A percentile compares a stretch with the other conserved stretches of the same genome.
These are phyloP conservation scores for Nothocercus nigrocapillus DNA, from an alignment of 2,113 vertebrate genomes.

Conservation along the genomic window DNA sequence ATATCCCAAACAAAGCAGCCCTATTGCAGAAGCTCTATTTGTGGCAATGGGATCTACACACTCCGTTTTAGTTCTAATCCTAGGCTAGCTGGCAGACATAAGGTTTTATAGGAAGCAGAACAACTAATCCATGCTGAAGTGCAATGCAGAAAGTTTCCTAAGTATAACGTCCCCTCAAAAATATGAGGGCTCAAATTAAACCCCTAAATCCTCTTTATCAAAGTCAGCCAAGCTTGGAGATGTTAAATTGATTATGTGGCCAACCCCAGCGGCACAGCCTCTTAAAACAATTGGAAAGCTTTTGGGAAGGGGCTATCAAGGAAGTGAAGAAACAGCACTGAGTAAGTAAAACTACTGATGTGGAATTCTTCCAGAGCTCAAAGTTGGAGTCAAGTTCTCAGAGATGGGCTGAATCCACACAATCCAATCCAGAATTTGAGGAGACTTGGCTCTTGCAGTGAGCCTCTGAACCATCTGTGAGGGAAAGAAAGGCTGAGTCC, in stretches of 20 bases:
- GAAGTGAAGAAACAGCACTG: not conserved
- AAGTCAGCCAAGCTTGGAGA: conserved; percentile 55
- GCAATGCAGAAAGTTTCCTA: conserved; percentile 53
- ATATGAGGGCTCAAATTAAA: conserved; percentile 65
- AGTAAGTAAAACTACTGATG: conserved; percentile 28
- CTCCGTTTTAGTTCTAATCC: conserved; percentile 69
- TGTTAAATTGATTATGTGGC: conserved; percentile 49
- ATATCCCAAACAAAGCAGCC: conserved; percentile 56
- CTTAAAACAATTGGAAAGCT: conserved; percentile 25
- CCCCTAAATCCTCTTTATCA: conserved; percentile 66
- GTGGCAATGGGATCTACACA: conserved; percentile 58
- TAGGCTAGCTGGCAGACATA: conserved; percentile 64
- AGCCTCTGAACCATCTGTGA: not conserved
- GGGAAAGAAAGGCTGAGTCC: not conserved
- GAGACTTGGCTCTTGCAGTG: not conserved
- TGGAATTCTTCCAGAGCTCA: not conserved
- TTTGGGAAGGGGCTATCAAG: not conserved
- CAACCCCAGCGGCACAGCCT: not conserved
- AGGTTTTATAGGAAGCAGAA: conserved; percentile 73
- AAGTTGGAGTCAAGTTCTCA: not conserved
- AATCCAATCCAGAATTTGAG: not conserved
- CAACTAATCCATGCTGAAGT: conserved; percentile 65
- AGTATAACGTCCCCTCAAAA: conserved; percentile 55
- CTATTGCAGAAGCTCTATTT: conserved; percentile 61
- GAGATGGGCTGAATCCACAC: not conserved